A percentile compares a stretch with the other conserved stretches of the same genome.
Evolutionary conservation across 2,888 invertebrate genomes (phyloP).

Genomic region (Cistogaster globosa): DNA sequence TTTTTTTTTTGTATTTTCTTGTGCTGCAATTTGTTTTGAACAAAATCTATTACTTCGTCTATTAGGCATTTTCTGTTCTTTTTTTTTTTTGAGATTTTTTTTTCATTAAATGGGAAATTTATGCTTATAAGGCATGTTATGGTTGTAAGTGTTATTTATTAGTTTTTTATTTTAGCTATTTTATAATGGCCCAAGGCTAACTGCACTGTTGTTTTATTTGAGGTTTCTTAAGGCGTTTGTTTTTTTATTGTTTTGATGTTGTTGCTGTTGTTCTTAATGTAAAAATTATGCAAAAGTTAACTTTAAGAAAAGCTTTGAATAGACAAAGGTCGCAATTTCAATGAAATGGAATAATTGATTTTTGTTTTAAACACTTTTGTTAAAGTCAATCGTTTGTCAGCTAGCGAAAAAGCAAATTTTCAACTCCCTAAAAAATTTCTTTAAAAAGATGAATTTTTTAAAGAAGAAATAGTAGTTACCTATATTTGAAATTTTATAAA

Average conservation of each 20-base stretch:
- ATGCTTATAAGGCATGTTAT: conserved; percentile 64
- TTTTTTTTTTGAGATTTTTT: conserved; percentile 28
- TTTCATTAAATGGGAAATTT: conserved; percentile 60
- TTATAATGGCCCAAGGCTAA: conserved; percentile 18
- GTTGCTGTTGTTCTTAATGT: conserved; percentile 47
- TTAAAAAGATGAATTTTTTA: no score
- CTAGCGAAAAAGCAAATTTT: no score
- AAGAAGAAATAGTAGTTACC: no score
- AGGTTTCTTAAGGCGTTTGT: conserved; percentile 40
- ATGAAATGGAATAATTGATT: conserved; percentile 57
- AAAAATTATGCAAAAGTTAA: conserved; percentile 68
- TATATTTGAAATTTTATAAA: no score
- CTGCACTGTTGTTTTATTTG: conserved; percentile 40
- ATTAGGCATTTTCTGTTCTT: conserved; percentile 54
- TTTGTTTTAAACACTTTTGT: background rate
- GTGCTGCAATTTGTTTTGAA: conserved; percentile 58
- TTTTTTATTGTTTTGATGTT: conserved; percentile 5
- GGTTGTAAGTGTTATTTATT: conserved; percentile 58
- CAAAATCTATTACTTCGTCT: conserved; percentile 70
- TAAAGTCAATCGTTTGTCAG: no score
- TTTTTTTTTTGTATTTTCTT: no score
- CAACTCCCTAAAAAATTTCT: no score
- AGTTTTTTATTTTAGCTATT: background rate
- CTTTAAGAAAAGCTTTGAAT: conserved; percentile 51
- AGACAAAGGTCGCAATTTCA: background rate